phyloP scores from a whole-genome alignment of 2,113 vertebrate genomes.

The Nibea albiflora region DNA sequence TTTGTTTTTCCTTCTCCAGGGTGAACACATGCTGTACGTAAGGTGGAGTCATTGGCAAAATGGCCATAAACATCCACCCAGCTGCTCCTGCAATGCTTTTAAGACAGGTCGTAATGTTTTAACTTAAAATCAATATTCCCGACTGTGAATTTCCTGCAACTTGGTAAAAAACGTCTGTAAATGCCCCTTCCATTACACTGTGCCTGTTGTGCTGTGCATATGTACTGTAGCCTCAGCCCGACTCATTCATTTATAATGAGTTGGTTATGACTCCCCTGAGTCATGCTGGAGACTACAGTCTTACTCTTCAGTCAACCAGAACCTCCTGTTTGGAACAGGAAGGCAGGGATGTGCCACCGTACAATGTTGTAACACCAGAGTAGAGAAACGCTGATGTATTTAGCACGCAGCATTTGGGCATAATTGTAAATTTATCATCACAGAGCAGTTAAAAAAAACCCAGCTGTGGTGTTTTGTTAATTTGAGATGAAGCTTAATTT shows the following conservation, averaged over 20 bases:
- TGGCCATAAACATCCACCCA: slow-evolving; percentile 47
- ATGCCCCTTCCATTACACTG: slow-evolving; percentile 66
- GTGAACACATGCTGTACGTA: slow-evolving; percentile 25
- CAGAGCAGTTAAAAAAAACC: slow-evolving; percentile 5
- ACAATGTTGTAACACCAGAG: slow-evolving; percentile 22
- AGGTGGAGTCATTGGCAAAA: slow-evolving; percentile 57
- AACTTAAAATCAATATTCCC: slow-evolving; percentile 77
- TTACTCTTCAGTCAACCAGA: slow-evolving; percentile 71
- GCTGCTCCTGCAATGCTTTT: slow-evolving; percentile 46
- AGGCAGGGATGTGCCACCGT: slow-evolving; percentile 46
- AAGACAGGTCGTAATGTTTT: slow-evolving; percentile 60
- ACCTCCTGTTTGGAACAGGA: slow-evolving; percentile 63
- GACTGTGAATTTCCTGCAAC: slow-evolving; percentile 61
- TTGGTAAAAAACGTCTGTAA: slow-evolving; percentile 57
- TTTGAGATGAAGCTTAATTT: slow-evolving; percentile 11
- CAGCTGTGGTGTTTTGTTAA: slow-evolving; percentile 34
- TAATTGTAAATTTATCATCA: slow-evolving; percentile 42
- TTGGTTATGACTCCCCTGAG: slow-evolving; percentile 72
- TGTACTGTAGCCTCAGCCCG: slow-evolving; percentile 58
- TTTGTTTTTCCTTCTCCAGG: slow-evolving; percentile 46
- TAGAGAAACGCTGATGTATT: slow-evolving; percentile 24
- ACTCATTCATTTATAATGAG: slow-evolving; percentile 80
- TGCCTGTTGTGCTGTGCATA: slow-evolving; percentile 64
- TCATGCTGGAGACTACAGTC: slow-evolving; percentile 65
- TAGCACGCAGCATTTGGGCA: slow-evolving; percentile 16